Evolutionary conservation across 2,888 invertebrate species (phyloP).

Genomic region (Xestoiulus laeticollis): DNA sequence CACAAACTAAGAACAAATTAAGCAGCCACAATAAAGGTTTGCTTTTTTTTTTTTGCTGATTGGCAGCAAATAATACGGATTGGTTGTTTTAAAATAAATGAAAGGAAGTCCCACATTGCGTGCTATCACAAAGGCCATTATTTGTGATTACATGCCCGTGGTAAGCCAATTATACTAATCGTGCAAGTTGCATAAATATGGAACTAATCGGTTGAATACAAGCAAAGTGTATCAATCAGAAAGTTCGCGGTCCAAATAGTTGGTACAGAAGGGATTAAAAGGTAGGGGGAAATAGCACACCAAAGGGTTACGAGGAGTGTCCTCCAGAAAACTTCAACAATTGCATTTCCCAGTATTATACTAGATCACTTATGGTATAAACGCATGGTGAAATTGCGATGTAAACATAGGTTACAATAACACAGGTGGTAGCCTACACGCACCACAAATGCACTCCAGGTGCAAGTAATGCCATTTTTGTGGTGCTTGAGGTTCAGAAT

Average conservation of each 20-base stretch:
- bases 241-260: background rate
- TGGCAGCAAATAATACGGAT: background rate
- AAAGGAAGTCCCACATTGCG: conserved; percentile 13
- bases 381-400: too few relatives aligned
- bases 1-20: background rate
- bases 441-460: too few relatives aligned
- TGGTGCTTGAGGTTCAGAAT: too few relatives aligned
- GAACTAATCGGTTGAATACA: background rate
- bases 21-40: background rate
- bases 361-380: too few relatives aligned
- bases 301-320: background rate
- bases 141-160: background rate
- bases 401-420: too few relatives aligned
- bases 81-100: background rate
- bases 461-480: too few relatives aligned
- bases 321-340: too few relatives aligned
- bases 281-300: background rate
- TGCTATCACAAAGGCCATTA: background rate
- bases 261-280: background rate
- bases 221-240: background rate
- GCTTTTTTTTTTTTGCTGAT: background rate
- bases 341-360: too few relatives aligned
- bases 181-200: background rate
- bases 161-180: background rate
- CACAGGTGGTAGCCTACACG: too few relatives aligned